Evolutionary conservation across 1,140 invertebrate genomes (phyloP), one percentile per base, ranked within the genome.

Genomic region (Cyrtorhinus lividipennis): DNA sequence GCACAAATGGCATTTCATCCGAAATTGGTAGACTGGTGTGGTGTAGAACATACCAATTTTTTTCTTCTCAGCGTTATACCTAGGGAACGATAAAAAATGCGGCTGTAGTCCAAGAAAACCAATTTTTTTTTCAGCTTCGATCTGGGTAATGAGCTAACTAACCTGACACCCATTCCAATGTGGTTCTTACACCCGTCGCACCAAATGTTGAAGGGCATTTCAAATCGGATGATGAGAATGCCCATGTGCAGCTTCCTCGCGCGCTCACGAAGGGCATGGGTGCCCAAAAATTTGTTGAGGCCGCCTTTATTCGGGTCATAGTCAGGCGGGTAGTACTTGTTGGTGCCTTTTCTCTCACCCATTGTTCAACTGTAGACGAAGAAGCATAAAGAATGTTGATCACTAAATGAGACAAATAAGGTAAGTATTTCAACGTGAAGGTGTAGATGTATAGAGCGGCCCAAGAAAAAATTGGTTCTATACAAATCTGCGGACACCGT

Each of bases 131-230:
- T n/a, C n/a, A n/a, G n/a, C n/a, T n/a, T n/a, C n/a, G n/a, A n/a
- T n/a, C n/a, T n/a, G n/a, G n/a, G n/a, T 38, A 60, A 53, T 46
- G 5, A 46, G 10, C 18, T 44, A 27, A 64, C 69, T 68, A 68
- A 78, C 76, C 92, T 79, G 0, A 99, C 96, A 23, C 97, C 95
- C 93, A 97, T 98, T 24, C 95, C 97, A 67, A 99, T 95, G 72
- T 98, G 96, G 78, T 96, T 99, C 59, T 88, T 85, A 74, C 97
- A 99, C 25, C 95, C 95, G 59, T 94, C 87, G 70, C 95, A 98
- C 95, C 95, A 99, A 67, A 99, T 98, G 75, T 99, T 99, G 70
- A 95, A 99, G 0, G 97, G 97, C 94, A 99, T 96, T 78, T 99
- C 97, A 83, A 99, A 99, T 62, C 95, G 82, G 66, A 99, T 98